A percentile compares a stretch with the other conserved stretches of the same genome.
phyloP scores from a whole-genome alignment of 2,797 vertebrate species.

The Acropternis orthonyx region DNA sequence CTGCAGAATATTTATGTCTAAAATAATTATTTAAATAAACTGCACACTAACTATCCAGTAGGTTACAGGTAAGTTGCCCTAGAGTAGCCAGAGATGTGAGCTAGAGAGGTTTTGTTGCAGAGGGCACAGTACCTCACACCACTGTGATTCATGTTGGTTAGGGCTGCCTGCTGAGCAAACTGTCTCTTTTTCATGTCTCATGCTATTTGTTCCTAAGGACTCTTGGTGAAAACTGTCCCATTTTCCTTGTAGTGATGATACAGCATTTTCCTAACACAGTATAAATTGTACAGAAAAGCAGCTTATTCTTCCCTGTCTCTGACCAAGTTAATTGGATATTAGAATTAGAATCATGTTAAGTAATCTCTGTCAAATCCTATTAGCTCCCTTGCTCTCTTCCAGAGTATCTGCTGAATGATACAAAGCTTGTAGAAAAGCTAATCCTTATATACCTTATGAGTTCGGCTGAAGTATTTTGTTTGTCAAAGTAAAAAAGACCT shows the following conservation, averaged over 20 bases:
- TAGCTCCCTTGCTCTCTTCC: neutral
- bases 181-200: neutral
- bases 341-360: neutral
- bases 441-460: neutral
- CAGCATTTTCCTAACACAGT: neutral
- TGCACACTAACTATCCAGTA: neutral
- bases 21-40: neutral
- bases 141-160: neutral
- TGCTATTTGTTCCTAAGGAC: neutral
- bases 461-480: neutral
- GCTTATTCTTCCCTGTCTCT: neutral
- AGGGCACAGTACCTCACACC: neutral
- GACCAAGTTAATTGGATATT: constrained; percentile 15
- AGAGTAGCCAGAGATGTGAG: neutral
- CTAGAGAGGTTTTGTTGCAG: neutral
- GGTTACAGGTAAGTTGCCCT: neutral
- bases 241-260: neutral
- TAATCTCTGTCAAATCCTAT: constrained; percentile 34
- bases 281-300: neutral
- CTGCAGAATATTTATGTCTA: neutral
- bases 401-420: neutral
- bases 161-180: neutral
- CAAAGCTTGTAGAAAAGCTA: neutral
- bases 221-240: neutral
- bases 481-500: neutral